Base-by-base conservation (phyloP, 2,797 vertebrate genomes). In the Eurystomus glaucurus region DNA sequence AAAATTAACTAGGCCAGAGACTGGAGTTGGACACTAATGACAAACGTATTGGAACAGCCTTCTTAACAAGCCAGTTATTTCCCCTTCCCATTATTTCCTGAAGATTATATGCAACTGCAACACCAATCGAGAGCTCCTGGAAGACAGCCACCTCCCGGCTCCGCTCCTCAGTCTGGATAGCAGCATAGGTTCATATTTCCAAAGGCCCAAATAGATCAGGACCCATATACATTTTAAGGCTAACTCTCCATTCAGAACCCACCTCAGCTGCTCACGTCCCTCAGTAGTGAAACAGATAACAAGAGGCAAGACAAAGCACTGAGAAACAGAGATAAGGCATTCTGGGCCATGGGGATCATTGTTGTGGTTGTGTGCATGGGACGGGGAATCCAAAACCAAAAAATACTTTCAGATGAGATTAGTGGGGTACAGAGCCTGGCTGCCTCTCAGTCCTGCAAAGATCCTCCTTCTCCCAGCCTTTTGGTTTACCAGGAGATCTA, bases 341-440 rank as follows among this genome's bases (percentile, higher is more conserved):
- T 31, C 33, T 60, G 48, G 31, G 48, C 28, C 35, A 18, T 1
- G 15, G 14, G 28, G 35, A 37, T 20, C 26, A 54, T 6, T 0
- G 0, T 0, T 33, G 31, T 4, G 50, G 6, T 7, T 9, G n/a
- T 19, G 28, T 12, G 22, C 2, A 2, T 22, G 51, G 29, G 18
- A 10, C 1, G 2, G 2, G 2, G 3, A 6, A 69, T 50, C 4
- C 26, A 58, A 68, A 84, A 19, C 13, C 5, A 48, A 50, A 55
- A 31, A 31, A 9, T 1, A 5, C 21, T 65, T 75, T 37, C 8
- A 21, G 45, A 16, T 43, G 29, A 69, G 11, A 55, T 28, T 6
- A 46, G 25, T 20, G 45, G 7, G 62, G 7, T 17, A 33, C 37
- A 65, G 41, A 90, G 29, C 55, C 17, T 69, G 29, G 15, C n/a